Percentiles rank a stretch among this genome's conserved stretches.
Conservation (phyloP, 2,888 invertebrate species). For the Corythucha ciliata region DNA sequence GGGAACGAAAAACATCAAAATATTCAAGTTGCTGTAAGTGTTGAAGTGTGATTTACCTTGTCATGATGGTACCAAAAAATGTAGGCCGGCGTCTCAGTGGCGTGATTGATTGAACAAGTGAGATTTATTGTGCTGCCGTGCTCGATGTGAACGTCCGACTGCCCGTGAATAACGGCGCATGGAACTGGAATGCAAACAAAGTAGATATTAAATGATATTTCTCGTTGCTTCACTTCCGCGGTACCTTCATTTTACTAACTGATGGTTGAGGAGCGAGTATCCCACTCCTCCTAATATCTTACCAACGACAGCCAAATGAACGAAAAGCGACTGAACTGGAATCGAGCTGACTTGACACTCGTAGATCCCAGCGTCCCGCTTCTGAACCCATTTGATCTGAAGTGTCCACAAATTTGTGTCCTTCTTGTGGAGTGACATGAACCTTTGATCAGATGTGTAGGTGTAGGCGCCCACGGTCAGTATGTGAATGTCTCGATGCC, state of each 20-base stretch:
- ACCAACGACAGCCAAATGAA: conserved; percentile 82
- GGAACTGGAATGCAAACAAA: conserved; percentile 25
- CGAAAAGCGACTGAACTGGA: conserved; percentile 79
- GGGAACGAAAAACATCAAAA: not conserved
- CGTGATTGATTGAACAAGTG: conserved; percentile 28
- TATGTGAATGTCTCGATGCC: conserved; percentile 83
- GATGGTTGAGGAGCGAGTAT: too few relatives aligned
- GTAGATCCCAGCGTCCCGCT: conserved; percentile 72
- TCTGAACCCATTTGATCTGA: conserved; percentile 86
- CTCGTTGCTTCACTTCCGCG: too few relatives aligned
- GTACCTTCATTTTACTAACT: not conserved
- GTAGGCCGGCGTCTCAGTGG: conserved; percentile 29
- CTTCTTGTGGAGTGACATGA: conserved; percentile 72
- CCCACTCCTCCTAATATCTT: conserved; percentile 51
- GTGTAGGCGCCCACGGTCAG: conserved; percentile 82
- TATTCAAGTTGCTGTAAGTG: not conserved
- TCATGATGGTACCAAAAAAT: conserved; percentile 32
- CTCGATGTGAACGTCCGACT: conserved; percentile 29
- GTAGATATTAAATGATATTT: not conserved
- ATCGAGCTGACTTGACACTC: conserved; percentile 92
- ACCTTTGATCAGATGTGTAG: conserved; percentile 83
- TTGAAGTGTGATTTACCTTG: conserved; percentile 24
- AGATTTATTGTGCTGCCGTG: conserved; percentile 30
- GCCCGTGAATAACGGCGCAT: conserved; percentile 29
- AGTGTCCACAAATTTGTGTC: conserved; percentile 84